A percentile compares a stretch with the other conserved stretches of the same genome.
phyloP scores from a whole-genome alignment of 2,888 invertebrate species.

The Margaritifera margaritifera region DNA sequence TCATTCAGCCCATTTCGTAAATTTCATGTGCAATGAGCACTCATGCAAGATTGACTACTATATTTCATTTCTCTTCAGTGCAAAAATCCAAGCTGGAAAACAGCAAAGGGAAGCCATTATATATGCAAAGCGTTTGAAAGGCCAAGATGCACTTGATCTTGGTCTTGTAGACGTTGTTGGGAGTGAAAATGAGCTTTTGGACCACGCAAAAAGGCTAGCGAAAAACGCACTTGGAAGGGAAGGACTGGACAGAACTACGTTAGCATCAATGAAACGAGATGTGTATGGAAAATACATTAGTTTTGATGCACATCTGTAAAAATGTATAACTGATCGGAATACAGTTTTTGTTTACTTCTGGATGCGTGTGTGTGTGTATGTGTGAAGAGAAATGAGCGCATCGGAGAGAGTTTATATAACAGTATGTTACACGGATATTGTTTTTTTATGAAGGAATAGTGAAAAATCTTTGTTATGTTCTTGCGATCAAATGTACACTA shows the following conservation, averaged over 20 bases:
- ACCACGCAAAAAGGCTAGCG: constrained; percentile 24
- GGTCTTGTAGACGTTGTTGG: constrained; percentile 28
- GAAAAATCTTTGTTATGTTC: too few species aligned
- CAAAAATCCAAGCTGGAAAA: constrained; percentile 33
- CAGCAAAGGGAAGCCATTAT: constrained; percentile 31
- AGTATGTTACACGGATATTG: too few species aligned
- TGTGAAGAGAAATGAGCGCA: too few species aligned
- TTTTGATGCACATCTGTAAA: not conserved
- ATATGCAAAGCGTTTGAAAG: constrained; percentile 39
- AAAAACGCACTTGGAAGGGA: constrained; percentile 31
- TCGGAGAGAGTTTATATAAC: too few species aligned
- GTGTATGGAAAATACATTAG: constrained; percentile 29
- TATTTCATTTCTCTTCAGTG: constrained; percentile 16
- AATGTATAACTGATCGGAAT: too few species aligned
- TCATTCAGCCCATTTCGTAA: too few species aligned
- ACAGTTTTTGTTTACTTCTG: too few species aligned
- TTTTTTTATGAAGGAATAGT: too few species aligned
- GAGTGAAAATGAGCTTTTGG: constrained; percentile 20
- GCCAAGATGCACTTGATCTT: constrained; percentile 22
- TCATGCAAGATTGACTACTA: too few species aligned
- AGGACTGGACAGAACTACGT: constrained; percentile 29
- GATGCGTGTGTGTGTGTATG: too few species aligned
- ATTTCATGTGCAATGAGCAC: too few species aligned
- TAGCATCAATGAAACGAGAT: constrained; percentile 42
- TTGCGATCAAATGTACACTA: too few species aligned